Conservation (phyloP, 2,888 invertebrate genomes). For the Chouioia cunea region DNA sequence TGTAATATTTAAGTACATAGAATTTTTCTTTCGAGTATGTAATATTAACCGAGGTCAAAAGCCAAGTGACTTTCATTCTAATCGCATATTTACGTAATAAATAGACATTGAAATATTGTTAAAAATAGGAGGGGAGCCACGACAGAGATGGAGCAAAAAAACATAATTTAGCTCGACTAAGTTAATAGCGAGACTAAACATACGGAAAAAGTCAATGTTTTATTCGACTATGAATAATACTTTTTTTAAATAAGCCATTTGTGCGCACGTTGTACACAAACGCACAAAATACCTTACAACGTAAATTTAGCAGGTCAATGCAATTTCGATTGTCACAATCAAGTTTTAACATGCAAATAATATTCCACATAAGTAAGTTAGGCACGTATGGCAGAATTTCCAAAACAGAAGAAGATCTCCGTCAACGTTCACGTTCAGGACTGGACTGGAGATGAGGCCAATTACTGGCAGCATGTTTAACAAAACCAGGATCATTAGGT, state of each 20-base stretch:
- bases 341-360: too few species aligned
- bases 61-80: slow-evolving; percentile 39
- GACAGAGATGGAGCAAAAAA: slow-evolving; percentile 21
- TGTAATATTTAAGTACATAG: too few species aligned
- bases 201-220: neutral
- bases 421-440: too few species aligned
- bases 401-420: too few species aligned
- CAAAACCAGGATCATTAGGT: slow-evolving; percentile 81
- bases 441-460: slow-evolving; percentile 68
- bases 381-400: too few species aligned
- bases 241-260: neutral
- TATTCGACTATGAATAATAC: neutral
- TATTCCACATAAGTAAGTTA: too few species aligned
- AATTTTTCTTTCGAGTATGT: neutral
- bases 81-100: slow-evolving; percentile 46
- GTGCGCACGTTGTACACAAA: too few species aligned
- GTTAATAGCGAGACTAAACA: neutral
- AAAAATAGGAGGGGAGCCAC: slow-evolving; percentile 33
- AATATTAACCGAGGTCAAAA: slow-evolving; percentile 25
- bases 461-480: slow-evolving; percentile 78
- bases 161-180: neutral
- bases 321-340: too few species aligned
- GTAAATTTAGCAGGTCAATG: too few species aligned
- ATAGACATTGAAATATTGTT: slow-evolving; percentile 31
- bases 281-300: too few species aligned